phyloP scores from a whole-genome alignment of 1,140 invertebrate species.

The Platorchestia sp. region DNA sequence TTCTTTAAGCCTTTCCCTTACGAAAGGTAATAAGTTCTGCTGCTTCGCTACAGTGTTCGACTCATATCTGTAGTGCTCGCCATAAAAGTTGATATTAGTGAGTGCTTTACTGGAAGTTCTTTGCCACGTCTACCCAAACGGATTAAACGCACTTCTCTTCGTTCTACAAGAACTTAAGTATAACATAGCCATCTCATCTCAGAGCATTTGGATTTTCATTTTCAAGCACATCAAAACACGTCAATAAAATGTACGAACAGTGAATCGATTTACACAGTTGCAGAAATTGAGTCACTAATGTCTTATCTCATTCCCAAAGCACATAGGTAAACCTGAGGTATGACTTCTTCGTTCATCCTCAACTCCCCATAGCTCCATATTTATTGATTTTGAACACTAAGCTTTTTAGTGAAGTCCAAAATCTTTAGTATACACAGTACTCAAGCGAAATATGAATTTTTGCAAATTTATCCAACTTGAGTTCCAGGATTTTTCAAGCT shows the following conservation, averaged over 20 bases:
- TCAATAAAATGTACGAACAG: neutral
- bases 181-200: neutral
- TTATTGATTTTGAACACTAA: neutral
- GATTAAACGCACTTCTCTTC: neutral
- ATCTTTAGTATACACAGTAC: neutral
- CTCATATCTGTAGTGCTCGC: constrained; percentile 12
- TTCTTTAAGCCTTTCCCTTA: constrained; percentile 49
- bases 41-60: constrained; percentile 10
- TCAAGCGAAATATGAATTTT: no score
- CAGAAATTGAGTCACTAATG: no score
- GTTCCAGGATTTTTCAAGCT: neutral
- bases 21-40: constrained; percentile 35
- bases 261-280: neutral
- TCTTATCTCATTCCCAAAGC: neutral
- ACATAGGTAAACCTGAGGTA: neutral
- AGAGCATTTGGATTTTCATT: neutral
- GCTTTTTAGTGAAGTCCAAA: neutral
- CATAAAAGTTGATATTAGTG: neutral
- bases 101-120: constrained; percentile 6
- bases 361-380: neutral
- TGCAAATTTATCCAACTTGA: no score
- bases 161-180: constrained; percentile 18
- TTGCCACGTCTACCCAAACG: neutral
- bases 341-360: neutral
- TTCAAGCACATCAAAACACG: neutral